Base-by-base conservation (phyloP, 2,113 vertebrate genomes). In the Bungarus multicinctus region DNA sequence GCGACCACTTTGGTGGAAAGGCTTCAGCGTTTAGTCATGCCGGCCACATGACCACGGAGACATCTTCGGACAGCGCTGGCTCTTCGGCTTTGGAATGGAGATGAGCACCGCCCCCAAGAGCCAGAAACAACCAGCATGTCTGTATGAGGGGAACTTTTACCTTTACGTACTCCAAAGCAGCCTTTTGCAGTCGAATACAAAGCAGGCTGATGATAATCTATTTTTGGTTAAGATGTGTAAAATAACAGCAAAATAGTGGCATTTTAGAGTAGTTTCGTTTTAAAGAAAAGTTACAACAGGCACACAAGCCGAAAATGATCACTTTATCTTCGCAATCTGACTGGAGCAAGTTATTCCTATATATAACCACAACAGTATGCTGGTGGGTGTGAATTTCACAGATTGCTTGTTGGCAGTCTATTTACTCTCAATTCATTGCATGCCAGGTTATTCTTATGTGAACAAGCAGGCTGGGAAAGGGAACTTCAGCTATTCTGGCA, bases 401-500 rank as follows among this genome's bases (percentile, higher is more conserved):
- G 91, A 94, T 55, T 90, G 91, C 88, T 92, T 74, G 85, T 85
- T 93, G 92, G 92, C 92, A 93, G 88, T 90, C 74, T 86, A 93
- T 85, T 93, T 93, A 93, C 89, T 93, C 89, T 87, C 92, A 30
- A 93, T 93, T 97, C 95, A 97, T 95, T 90, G 58, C 87, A 94
- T 58, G 95, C 91, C 93, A 96, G 95, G 95, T 96, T 97, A 94
- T 95, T 96, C 93, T 92, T 92, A 91, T 64, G 94, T 93, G 93
- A 95, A 91, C 92, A 94, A 90, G 94, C 7, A 92, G 0, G 0
- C 81, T 85, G 95, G 95, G 74, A 94, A 4, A 95, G 88, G 93
- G 92, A 94, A 93, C 18, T 27, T 52, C 50, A 93, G 23, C 95
- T 94, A 53, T 88, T 86, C 91, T 87, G 74, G 88, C 87, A 93